Evolutionary conservation across 2,888 invertebrate species (phyloP).

Genomic region (Smittia aterrima): DNA sequence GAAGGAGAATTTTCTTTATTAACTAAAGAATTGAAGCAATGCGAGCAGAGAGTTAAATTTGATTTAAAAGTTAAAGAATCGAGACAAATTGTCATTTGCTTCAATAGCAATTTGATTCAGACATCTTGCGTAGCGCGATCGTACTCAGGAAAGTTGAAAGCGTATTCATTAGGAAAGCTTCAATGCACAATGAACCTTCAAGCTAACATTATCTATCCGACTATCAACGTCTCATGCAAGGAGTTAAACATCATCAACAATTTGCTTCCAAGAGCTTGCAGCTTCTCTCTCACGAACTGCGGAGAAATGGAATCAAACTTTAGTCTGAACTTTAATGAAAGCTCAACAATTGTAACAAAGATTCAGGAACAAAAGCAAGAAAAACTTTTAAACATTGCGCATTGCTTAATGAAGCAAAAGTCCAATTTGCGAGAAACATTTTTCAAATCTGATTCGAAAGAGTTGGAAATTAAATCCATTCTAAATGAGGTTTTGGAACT

Average conservation of each 20-base stretch:
- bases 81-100: slow-evolving; percentile 17
- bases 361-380: slow-evolving; percentile 28
- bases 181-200: slow-evolving; percentile 14
- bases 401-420: slow-evolving; percentile 27
- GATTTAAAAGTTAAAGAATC: slow-evolving; percentile 20
- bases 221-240: slow-evolving; percentile 4
- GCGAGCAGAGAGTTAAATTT: slow-evolving; percentile 22
- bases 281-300: slow-evolving; percentile 7
- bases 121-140: background rate
- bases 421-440: background rate
- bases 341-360: background rate
- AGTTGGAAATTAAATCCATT: background rate
- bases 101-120: background rate
- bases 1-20: slow-evolving; percentile 26
- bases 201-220: slow-evolving; percentile 26
- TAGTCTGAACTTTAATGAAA: background rate
- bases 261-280: background rate
- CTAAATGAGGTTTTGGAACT: background rate
- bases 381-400: slow-evolving; percentile 12
- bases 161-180: slow-evolving; percentile 26
- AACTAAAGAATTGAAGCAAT: background rate
- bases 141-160: slow-evolving; percentile 9
- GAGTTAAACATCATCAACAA: slow-evolving; percentile 14
- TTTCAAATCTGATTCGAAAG: background rate
- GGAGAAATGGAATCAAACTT: slow-evolving; percentile 7